Conservation (phyloP, 2,888 invertebrate genomes). For the Noctua janthe region DNA sequence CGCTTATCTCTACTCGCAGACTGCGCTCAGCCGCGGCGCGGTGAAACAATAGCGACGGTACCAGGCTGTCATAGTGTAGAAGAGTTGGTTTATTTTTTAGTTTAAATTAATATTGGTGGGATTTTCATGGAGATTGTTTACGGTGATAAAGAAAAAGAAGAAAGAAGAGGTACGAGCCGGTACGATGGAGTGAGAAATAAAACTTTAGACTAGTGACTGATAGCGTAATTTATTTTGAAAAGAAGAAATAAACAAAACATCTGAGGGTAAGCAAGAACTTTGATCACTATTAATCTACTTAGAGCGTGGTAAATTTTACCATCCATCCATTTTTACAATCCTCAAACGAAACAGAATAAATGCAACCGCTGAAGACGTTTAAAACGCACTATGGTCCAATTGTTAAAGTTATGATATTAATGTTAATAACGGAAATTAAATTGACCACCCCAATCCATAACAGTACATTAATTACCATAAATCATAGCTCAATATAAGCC, state of each 20-base stretch:
- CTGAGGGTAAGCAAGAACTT: not conserved
- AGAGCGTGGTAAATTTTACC: not conserved
- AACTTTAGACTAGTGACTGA: not conserved
- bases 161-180: not conserved
- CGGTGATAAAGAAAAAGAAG: not conserved
- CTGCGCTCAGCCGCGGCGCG: slow-evolving; percentile 24
- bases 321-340: not conserved
- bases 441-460: too few species aligned
- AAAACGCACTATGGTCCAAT: not conserved
- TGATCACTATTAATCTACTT: not conserved
- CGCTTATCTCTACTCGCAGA: slow-evolving; percentile 49
- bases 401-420: not conserved
- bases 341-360: not conserved
- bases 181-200: too few species aligned
- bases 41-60: slow-evolving; percentile 48
- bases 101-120: slow-evolving; percentile 28
- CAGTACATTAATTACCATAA: not conserved
- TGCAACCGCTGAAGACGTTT: not conserved
- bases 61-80: slow-evolving; percentile 33
- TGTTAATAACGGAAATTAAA: not conserved
- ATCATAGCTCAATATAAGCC: slow-evolving; percentile 17
- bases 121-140: not conserved
- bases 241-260: not conserved
- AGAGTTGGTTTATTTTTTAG: slow-evolving; percentile 34
- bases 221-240: not conserved